Percentiles rank a stretch among this genome's conserved stretches.
Evolutionary conservation across 53 echinoderm and acorn worm species (phyloP).

Genomic region (Astropecten irregularis): DNA sequence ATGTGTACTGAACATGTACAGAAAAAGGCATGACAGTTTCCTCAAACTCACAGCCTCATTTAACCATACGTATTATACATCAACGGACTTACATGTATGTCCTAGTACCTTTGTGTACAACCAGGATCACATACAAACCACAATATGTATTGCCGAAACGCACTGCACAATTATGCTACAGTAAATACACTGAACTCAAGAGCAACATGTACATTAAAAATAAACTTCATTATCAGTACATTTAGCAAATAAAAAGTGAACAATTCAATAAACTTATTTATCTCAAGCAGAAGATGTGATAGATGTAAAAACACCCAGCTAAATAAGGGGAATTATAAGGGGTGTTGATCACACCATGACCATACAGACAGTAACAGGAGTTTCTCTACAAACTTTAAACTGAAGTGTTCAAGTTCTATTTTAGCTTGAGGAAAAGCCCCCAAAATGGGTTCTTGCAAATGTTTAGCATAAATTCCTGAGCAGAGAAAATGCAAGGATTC

Average conservation of each 20-base stretch:
- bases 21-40: background rate
- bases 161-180: conserved; percentile 19
- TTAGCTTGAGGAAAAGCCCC: too few relatives aligned
- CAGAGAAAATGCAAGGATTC: too few relatives aligned
- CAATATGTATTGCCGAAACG: background rate
- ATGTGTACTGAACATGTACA: background rate
- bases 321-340: too few relatives aligned
- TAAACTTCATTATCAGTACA: background rate
- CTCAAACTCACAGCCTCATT: conserved; percentile 10
- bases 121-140: background rate
- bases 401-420: too few relatives aligned
- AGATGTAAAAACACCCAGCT: too few relatives aligned
- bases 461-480: too few relatives aligned
- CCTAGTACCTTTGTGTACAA: conserved; percentile 9
- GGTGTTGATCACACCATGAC: too few relatives aligned
- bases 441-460: too few relatives aligned
- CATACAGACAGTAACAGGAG: too few relatives aligned
- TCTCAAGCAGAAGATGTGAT: too few relatives aligned
- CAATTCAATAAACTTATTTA: background rate
- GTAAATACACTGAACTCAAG: background rate
- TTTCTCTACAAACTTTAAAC: too few relatives aligned
- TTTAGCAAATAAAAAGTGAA: background rate
- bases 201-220: conserved; percentile 39
- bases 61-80: conserved; percentile 2
- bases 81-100: background rate